Evolutionary conservation across 2,888 invertebrate species (phyloP).

Genomic region (Synanthedon vespiformis): DNA sequence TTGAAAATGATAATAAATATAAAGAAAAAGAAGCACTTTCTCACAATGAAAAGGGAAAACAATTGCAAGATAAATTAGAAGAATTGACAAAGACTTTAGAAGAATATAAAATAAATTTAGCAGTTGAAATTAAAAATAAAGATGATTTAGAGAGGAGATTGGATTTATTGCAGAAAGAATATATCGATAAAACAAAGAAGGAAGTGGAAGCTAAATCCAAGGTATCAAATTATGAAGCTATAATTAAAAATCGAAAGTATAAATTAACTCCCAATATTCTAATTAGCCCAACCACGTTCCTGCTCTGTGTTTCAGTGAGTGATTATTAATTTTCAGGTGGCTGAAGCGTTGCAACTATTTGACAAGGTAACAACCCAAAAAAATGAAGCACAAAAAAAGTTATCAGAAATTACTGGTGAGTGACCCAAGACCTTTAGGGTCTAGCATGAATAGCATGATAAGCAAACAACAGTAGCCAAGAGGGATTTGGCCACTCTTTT

Average conservation of each 20-base stretch:
- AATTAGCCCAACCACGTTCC: too few species aligned
- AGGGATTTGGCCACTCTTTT: too few species aligned
- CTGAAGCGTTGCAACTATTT: constrained; percentile 56
- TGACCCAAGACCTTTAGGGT: neutral
- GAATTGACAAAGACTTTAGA: constrained; percentile 31
- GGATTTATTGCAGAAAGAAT: constrained; percentile 37
- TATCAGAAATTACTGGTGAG: constrained; percentile 37
- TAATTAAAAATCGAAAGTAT: too few species aligned
- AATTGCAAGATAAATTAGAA: constrained; percentile 30
- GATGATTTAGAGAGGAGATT: constrained; percentile 41
- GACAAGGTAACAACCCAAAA: constrained; percentile 50
- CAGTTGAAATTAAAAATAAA: constrained; percentile 38
- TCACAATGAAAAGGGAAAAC: constrained; percentile 48
- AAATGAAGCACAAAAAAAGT: constrained; percentile 39
- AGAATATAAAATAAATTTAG: constrained; percentile 40
- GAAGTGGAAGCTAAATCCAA: constrained; percentile 60
- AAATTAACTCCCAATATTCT: too few species aligned
- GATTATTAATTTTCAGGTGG: constrained; percentile 30
- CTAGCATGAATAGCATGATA: neutral
- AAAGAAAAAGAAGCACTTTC: constrained; percentile 56
- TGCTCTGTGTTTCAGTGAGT: too few species aligned
- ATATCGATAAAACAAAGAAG: constrained; percentile 32
- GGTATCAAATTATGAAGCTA: constrained; percentile 18
- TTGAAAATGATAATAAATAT: constrained; percentile 35
- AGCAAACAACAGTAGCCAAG: neutral